phyloP scores from a whole-genome alignment of 1,140 invertebrate genomes.

The Brachionus asplanchnoidis region DNA sequence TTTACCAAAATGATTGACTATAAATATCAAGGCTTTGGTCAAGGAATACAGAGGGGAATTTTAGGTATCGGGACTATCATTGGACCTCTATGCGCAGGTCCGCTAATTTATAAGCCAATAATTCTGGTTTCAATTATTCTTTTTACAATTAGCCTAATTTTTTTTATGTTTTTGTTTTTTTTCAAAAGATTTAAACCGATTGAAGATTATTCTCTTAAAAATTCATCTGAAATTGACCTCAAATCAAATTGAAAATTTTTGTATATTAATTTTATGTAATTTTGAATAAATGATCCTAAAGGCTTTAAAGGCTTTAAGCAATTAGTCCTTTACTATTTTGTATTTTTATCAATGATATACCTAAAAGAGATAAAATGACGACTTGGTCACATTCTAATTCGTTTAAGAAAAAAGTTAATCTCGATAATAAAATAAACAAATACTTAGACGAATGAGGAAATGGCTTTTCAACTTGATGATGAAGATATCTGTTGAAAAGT shows the following conservation, averaged over 20 bases:
- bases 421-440: too few relatives aligned
- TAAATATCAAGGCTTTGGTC: constrained; percentile 9
- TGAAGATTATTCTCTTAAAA: neutral
- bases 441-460: too few relatives aligned
- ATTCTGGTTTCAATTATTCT: neutral
- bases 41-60: constrained; percentile 41
- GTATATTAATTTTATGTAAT: neutral
- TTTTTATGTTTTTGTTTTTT: neutral
- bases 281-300: neutral
- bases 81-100: constrained; percentile 24
- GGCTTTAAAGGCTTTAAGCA: too few relatives aligned
- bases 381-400: too few relatives aligned
- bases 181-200: neutral
- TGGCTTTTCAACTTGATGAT: too few relatives aligned
- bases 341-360: too few relatives aligned
- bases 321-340: too few relatives aligned
- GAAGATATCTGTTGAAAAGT: too few relatives aligned
- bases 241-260: neutral
- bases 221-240: neutral
- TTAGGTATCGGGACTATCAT: constrained; percentile 22
- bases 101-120: neutral
- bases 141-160: neutral
- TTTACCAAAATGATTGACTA: constrained; percentile 41
- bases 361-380: too few relatives aligned
- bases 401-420: too few relatives aligned